These are phyloP conservation scores for Nannobrachium achirus DNA, from an alignment of 2,113 vertebrate species.

Conservation along the genomic window DNA sequence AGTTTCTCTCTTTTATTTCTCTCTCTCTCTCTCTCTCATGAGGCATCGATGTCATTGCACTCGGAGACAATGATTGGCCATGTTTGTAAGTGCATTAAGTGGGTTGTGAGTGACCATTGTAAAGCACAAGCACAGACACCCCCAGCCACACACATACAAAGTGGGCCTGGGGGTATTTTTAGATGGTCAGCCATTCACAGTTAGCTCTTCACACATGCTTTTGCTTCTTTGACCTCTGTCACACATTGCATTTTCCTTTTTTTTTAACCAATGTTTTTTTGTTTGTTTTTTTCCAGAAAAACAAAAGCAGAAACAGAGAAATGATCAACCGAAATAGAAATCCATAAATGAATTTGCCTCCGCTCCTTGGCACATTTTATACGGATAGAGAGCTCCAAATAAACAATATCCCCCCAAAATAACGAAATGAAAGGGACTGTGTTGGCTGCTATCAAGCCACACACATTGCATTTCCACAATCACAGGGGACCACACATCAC, in stretches of 20 bases:
- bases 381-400: too few species aligned
- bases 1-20: conserved; percentile 7
- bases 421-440: too few species aligned
- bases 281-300: too few species aligned
- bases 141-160: conserved; percentile 20
- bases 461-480: conserved; percentile 15
- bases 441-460: too few species aligned
- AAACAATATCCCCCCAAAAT: too few species aligned
- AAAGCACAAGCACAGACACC: conserved; percentile 2
- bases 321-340: too few species aligned
- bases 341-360: too few species aligned
- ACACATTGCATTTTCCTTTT: background rate
- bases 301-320: too few species aligned
- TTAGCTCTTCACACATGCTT: conserved; percentile 39
- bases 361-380: too few species aligned
- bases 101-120: conserved; percentile 36
- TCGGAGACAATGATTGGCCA: conserved; percentile 24
- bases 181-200: conserved; percentile 35
- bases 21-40: conserved; percentile 24
- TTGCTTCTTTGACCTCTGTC: conserved; percentile 59
- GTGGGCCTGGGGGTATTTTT: conserved; percentile 18
- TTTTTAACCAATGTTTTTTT: too few species aligned
- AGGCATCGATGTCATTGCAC: conserved; percentile 42
- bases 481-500: background rate
- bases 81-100: conserved; percentile 41